A percentile compares a stretch with the other conserved stretches of the same genome.
phyloP scores from a whole-genome alignment of 2,888 invertebrate genomes.

The Dilophus febrilis region DNA sequence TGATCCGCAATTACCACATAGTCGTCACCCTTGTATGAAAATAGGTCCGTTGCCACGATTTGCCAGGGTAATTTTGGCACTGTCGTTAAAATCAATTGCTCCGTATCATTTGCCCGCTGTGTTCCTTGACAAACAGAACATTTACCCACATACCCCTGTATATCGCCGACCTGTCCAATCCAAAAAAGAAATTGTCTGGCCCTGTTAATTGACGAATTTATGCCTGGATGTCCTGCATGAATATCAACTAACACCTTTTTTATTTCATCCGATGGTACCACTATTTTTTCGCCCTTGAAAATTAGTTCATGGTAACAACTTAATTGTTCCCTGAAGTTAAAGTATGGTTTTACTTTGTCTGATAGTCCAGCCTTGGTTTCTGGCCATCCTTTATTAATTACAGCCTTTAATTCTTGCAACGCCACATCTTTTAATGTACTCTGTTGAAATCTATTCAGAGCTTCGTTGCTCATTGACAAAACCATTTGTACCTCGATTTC shows the following conservation, averaged over 20 bases:
- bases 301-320: neutral
- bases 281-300: too few species aligned
- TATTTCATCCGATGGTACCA: too few species aligned
- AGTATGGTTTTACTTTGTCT: neutral
- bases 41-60: constrained; percentile 2
- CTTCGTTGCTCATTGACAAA: constrained; percentile 1
- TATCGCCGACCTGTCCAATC: neutral
- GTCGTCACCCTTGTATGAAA: constrained; percentile 1
- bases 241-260: neutral
- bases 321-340: neutral
- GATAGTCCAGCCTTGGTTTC: neutral
- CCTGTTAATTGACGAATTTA: neutral
- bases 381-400: neutral
- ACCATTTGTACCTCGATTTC: neutral
- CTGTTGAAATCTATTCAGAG: neutral
- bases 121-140: constrained; percentile 1
- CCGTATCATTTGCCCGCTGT: neutral
- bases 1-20: constrained; percentile 6
- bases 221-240: constrained; percentile 2
- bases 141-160: neutral
- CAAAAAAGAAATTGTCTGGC: neutral
- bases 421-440: too few species aligned
- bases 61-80: constrained; percentile 4
- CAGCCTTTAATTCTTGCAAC: neutral
- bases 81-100: neutral